These are phyloP conservation scores for Drosophila bocki DNA, from an alignment of 1,140 invertebrate species.

Conservation along the genomic window DNA sequence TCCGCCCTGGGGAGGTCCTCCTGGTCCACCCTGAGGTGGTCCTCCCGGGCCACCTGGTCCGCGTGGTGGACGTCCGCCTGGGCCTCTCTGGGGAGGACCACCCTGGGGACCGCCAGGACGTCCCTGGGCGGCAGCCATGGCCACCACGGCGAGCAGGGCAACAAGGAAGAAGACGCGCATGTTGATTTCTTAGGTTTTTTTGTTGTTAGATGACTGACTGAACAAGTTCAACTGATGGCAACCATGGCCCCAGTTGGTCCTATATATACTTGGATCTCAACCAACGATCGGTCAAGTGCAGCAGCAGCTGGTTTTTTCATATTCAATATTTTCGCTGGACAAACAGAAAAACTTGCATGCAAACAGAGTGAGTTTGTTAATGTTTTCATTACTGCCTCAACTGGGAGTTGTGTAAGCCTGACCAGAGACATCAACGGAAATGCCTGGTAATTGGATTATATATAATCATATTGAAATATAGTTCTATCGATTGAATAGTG, in stretches of 20 bases:
- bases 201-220: constrained; percentile 11
- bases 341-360: constrained; percentile 11
- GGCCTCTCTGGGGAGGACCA: constrained; percentile 7
- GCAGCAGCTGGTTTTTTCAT: constrained; percentile 9
- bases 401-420: constrained; percentile 8
- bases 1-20: constrained; percentile 10
- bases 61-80: not conserved
- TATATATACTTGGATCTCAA: constrained; percentile 18
- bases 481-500: too few species aligned
- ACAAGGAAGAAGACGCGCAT: constrained; percentile 32
- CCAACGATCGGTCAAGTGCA: not conserved
- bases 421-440: not conserved
- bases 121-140: constrained; percentile 10
- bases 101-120: not conserved
- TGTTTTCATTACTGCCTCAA: constrained; percentile 4
- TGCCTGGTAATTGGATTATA: not conserved
- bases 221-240: constrained; percentile 21
- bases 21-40: not conserved
- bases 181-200: not conserved
- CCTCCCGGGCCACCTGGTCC: constrained; percentile 1
- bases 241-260: not conserved
- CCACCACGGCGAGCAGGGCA: constrained; percentile 36
- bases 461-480: too few species aligned
- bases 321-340: constrained; percentile 8
- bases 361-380: constrained; percentile 2